Percentiles rank a stretch among this genome's conserved stretches.
phyloP scores from a whole-genome alignment of 2,797 vertebrate species.

The Phylloscopus collybita region DNA sequence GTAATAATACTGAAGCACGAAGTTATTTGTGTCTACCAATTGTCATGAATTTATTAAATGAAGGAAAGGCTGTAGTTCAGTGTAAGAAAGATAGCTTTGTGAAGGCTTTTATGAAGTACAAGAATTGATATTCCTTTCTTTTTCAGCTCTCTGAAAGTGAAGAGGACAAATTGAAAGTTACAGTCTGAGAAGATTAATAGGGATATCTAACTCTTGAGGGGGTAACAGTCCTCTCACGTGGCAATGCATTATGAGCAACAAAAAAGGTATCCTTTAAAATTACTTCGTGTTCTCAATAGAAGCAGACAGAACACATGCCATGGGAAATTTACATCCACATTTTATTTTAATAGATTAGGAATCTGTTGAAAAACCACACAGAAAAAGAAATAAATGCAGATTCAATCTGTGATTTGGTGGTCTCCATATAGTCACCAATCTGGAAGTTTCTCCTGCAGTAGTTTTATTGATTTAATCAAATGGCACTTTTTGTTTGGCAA shows the following conservation, averaged over 20 bases:
- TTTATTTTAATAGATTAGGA: not conserved
- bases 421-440: not conserved
- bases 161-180: not conserved
- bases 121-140: constrained; percentile 28
- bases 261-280: constrained; percentile 63
- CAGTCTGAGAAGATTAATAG: constrained; percentile 21
- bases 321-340: not conserved
- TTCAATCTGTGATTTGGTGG: not conserved
- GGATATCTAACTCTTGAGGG: constrained; percentile 10
- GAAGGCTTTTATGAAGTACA: not conserved
- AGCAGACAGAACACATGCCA: not conserved
- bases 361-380: not conserved
- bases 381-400: not conserved
- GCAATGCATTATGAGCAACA: constrained; percentile 9
- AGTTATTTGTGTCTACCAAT: not conserved
- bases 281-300: not conserved
- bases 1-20: not conserved
- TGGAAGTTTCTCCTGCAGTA: not conserved
- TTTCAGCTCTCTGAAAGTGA: constrained; percentile 46
- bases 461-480: constrained; percentile 1
- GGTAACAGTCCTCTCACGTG: constrained; percentile 11
- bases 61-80: not conserved
- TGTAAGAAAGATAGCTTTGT: not conserved
- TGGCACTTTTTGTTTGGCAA: not conserved
- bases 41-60: not conserved